These are phyloP conservation scores for Thermophis baileyi DNA, from an alignment of 2,113 vertebrate species.

Conservation along the genomic window DNA sequence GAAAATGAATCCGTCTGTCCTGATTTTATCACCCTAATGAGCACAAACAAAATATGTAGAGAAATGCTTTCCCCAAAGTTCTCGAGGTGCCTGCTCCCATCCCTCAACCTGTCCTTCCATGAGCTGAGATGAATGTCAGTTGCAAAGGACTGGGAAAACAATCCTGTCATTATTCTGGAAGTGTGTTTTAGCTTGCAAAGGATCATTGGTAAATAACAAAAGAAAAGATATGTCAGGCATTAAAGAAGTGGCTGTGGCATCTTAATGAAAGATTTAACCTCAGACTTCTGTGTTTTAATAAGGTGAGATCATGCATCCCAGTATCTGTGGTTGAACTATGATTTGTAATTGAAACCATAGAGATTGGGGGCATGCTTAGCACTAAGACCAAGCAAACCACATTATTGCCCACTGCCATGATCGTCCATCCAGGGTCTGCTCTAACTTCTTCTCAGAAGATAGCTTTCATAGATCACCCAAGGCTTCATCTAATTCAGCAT, in stretches of 20 bases:
- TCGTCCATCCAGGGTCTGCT: background rate
- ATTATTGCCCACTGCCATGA: background rate
- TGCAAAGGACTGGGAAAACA: background rate
- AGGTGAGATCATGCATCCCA: background rate
- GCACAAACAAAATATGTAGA: conserved; percentile 22
- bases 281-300: background rate
- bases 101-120: background rate
- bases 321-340: background rate
- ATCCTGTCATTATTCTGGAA: background rate
- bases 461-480: background rate
- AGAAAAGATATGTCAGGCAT: background rate
- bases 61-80: background rate
- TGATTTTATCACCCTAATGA: conserved; percentile 27
- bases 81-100: background rate
- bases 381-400: background rate
- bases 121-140: background rate
- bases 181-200: background rate
- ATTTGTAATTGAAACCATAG: background rate
- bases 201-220: background rate
- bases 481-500: background rate
- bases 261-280: background rate
- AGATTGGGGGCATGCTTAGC: background rate
- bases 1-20: conserved; percentile 25
- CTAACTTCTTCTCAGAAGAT: background rate
- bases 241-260: background rate